Evolutionary conservation across 2,888 invertebrate genomes (phyloP), one percentile per base, ranked within the genome.

Genomic region (Phortica okadai): DNA sequence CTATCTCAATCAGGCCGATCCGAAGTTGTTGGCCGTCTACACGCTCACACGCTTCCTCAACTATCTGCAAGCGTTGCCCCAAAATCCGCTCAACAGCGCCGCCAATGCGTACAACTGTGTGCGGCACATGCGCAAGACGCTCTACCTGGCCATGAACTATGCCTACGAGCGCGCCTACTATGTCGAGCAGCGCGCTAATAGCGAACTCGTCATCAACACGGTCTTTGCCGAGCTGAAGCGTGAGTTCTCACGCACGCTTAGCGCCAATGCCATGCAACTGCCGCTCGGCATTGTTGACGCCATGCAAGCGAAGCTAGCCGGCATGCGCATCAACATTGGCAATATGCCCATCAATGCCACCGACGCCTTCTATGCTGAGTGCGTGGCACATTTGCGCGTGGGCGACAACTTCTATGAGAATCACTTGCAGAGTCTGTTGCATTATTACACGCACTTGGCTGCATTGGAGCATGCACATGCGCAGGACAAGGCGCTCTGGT

Each of bases 61-160:
- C 25, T 83, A 89, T 25, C 67, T 90, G 14, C 73, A 82, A 7
- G 76, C 79, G 11, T 79, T 84, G 66, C 84, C 83, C 0, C 86
- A 89, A 74, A 85, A 83, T 73, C 87, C 83, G 0, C 14, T 87
- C 11, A 67, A 76, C 56, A 78, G 64, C 6, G 21, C 16, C 6
- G 6, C 74, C 3, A 73, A 33, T 25, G 58, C 73, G 5, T 69
- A 74, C 6, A 45, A 42, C 1, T 89, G 89, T 73, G 79, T 90
- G 14, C 83, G 82, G 4, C 90, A 89, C 25, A 89, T 90, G 89
- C 83, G 89, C 0, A 85, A 88, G 50, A 82, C 82, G 0, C 82
- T 89, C 2, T 84, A 87, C 6, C 74, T 89, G 54, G 73, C 83
- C 44, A 87, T 89, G 90, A 89, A 86, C 45, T 89, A 85, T 66